Evolutionary conservation across 2,797 vertebrate species (phyloP), one percentile per base, ranked within the genome.

Genomic region (Xiphorhynchus erythropygius): DNA sequence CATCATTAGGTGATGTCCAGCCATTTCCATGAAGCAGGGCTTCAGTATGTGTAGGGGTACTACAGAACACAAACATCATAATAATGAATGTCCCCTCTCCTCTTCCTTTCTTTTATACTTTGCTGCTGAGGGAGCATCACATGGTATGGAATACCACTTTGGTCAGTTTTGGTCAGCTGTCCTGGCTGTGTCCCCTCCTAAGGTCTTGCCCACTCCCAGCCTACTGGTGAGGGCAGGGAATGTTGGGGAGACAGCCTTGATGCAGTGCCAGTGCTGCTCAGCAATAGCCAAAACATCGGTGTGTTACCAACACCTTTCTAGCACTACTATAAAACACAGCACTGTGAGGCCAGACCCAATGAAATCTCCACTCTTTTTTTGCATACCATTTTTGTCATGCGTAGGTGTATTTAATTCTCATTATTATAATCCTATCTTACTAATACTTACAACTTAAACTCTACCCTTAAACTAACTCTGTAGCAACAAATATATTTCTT

Each of bases 1-100:
- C 30, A 41, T 76, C 7, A 65, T 7, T 22, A 33, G 50, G 8
- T 6, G 12, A 71, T 25, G 18, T n/a, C 32, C 46, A 87, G 46
- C 21, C 21, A 19, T 70, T 69, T n/a, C 18, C 6, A 10, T 28
- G 33, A 75, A 74, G 46, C 4, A 87, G 16, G 16, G 3, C 13
- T 59, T 49, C 62, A 33, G 18, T 42, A 76, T 1, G 0, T 7
- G 3, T 44, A 60, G 39, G 7, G 21, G 10, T 46, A 21, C 23
- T 69, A 30, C 14, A 16, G 62, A 75, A 69, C 10, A 27, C 18
- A 67, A 59, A 69, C 0, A 0, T 37, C 3, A 5, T 52, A 32
- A 41, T 49, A 35, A 55, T 2, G 4, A 79, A 46, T 55, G 39
- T 62, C 27, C 19, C 28, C 19, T 42, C 39, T n/a, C 28, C 39